phyloP scores from a whole-genome alignment of 2,888 invertebrate species.

The Hartigia nigra region DNA sequence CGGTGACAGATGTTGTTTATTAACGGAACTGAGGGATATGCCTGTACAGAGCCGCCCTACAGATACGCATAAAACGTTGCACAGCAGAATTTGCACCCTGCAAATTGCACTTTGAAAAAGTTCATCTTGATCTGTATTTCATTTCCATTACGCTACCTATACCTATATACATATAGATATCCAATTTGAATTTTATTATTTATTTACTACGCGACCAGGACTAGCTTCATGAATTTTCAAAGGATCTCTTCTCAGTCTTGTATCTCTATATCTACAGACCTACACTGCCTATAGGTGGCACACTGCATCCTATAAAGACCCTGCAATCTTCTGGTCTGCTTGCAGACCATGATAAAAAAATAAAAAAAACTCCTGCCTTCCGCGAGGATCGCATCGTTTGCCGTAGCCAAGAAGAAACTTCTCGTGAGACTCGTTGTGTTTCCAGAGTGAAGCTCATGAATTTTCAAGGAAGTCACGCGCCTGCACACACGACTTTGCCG shows the following conservation, averaged over 20 bases:
- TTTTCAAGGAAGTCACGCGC: not conserved
- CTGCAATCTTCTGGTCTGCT: not conserved
- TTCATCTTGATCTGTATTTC: not conserved
- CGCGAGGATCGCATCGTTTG: not conserved
- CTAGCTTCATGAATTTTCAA: slow-evolving; percentile 3
- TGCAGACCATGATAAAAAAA: not conserved
- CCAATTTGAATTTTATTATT: not conserved
- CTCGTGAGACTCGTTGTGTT: not conserved
- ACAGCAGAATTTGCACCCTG: not conserved
- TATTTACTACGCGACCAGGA: not conserved
- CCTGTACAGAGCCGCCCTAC: not conserved
- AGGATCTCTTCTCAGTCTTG: not conserved
- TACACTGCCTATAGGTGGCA: not conserved
- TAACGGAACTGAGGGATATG: slow-evolving; percentile 35
- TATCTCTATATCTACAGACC: not conserved
- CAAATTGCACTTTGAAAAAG: not conserved
- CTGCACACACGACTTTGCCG: not conserved
- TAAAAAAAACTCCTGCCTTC: no score
- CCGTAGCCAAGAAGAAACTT: not conserved
- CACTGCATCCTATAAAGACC: not conserved
- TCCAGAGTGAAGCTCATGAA: not conserved
- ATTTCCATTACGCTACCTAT: not conserved
- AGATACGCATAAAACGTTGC: slow-evolving; percentile 2
- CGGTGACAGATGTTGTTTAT: slow-evolving; percentile 65
- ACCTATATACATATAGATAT: not conserved